Evolutionary conservation across 2,797 vertebrate species (phyloP), one percentile per base, ranked within the genome.

Genomic region (Pachyuromys duprasi): DNA sequence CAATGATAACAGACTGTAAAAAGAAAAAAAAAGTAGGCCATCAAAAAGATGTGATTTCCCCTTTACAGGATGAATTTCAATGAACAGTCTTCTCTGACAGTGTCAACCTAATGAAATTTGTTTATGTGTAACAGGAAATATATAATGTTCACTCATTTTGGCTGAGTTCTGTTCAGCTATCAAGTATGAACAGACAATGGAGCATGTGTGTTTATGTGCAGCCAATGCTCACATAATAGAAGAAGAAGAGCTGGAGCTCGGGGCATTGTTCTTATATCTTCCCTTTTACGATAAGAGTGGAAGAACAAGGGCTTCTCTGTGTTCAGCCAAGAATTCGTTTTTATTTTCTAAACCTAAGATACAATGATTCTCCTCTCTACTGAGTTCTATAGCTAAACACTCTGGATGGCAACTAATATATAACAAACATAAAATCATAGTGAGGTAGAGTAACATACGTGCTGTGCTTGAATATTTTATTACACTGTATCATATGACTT

Each of bases 341-440:
- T 49, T 49, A 11, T 96, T 18, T 63, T 72, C 87, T 42, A 97
- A 93, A 86, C 87, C 3, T 9, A 96, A 93, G 20, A 90, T 39
- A 78, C 0, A 60, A 57, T 45, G 31, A 49, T 70, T 67, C 20
- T 49, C 42, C 67, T 57, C 79, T 90, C 39, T 28, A 83, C 12
- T 72, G 12, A 5, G 33, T 13, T 96, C 97, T 74, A 90, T 18
- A 96, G 72, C 18, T 80, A 93, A 90, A 86, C 67, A 83, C 70
- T 92, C 89, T 88, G 97, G 76, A 84, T 90, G 63, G 69, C 97
- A 96, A 80, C 86, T 91, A 89, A 91, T 87, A 89, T 20, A 74
- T 78, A 96, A 87, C 15, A 96, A 91, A 87, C 9, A 69, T 84
- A 96, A 96, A 86, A 89, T 80, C 94, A 91, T 78, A 95, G 45